Evolutionary conservation across 2,113 vertebrate species (phyloP), one percentile per base, ranked within the genome.

Genomic region (Periophthalmodon schlosseri): DNA sequence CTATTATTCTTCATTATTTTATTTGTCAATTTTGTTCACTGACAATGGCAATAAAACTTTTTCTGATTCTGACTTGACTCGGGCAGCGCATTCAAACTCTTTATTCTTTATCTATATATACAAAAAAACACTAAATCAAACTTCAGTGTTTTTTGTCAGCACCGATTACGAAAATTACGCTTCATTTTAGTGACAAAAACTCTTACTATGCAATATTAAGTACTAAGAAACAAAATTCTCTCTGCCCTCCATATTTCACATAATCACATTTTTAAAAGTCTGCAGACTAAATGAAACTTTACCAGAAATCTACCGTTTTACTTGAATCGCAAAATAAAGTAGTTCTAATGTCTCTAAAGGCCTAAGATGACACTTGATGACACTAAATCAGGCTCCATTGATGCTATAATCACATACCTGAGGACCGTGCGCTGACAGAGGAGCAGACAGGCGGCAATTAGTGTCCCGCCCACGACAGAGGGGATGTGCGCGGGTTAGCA

Each of bases 401-500:
- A 60, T 5, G 57, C 57, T 28, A 2, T 60, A 28, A 60, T 60
- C 23, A 60, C 23, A 60, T 14, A 76, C 76, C 73, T 70, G 47
- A 66, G 23, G 36, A 34, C 52, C 20, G n/a, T 12, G 49, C 16
- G 49, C 49, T 49, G 54, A 74, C 54, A 61, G 14, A 13, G 50
- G 72, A 4, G 39, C 70, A n/a, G 46, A 77, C 33, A 18, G 21
- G 52, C 16, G 33, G 68, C 63, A 78, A 83, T 86, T 80, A 84
- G 66, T 56, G 72, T 69, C 60, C 50, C 68, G 54, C 84, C 67
- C 36, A 74, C 70, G 77, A 77, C 73, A 76, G 67, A 66, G 72
- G 81, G 85, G 73, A 73, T 66, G 73, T 69, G 66, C 71, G 86
- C 61, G 66, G 56, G 81, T 88, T 84, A 84, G 80, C 79, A 81